Evolutionary conservation across 2,113 vertebrate species (phyloP), one percentile per base, ranked within the genome.

Genomic region (Lipophrys pholis): DNA sequence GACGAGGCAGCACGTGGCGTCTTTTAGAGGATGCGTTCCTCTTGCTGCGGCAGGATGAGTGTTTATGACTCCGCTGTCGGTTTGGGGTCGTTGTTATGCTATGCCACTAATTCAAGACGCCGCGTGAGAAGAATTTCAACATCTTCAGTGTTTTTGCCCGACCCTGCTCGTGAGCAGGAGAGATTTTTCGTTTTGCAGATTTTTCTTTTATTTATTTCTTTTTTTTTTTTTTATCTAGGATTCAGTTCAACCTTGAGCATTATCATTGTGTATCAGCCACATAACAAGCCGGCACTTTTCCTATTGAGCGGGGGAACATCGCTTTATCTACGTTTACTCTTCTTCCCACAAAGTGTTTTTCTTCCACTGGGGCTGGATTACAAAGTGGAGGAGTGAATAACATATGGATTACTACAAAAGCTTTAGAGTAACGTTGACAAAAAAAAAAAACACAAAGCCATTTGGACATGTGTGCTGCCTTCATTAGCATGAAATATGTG

Each of bases 331-430:
- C 54, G 49, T 77, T 70, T 5, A 30, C 40, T 58, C 53, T 64
- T 58, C 21, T 30, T 30, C 21, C 21, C 21, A 30, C 21, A 30
- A 4, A 30, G 21, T 30, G 21, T 35, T 65, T 65, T 71, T 68
- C 42, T 58, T 53, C 63, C 57, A 58, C 73, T 65, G 54, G 38
- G 70, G 30, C 43, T 56, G 72, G 68, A 81, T 80, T 60, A 78
- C 65, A 66, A 53, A 63, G 58, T 54, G 43, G 40, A 54, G 21
- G 81, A 55, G 51, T 38, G 59, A 76, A 62, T 73, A 77, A 69
- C 62, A 71, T 51, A 72, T 56, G 70, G 72, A 81, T 81, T 84
- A 75, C 65, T 50, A 51, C 45, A 73, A 73, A 81, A 67, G 74
- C 61, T 64, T 71, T 54, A 41, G 11, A 69, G 38, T 30, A 30